Evolutionary conservation across 1,140 invertebrate genomes (phyloP).

Genomic region (Arion vulgaris): DNA sequence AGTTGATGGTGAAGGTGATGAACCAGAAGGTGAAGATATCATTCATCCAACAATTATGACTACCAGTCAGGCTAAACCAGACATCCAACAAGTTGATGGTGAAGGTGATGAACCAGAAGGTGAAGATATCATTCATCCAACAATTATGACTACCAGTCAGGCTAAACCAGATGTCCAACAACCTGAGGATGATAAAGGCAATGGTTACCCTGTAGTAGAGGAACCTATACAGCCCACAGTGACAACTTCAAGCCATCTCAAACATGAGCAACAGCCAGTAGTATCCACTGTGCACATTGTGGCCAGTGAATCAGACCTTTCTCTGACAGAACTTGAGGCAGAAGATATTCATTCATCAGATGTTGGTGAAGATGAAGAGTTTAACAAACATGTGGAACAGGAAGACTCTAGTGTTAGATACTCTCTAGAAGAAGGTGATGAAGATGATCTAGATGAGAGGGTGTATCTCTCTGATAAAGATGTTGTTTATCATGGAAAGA

Average conservation of each 20-base stretch:
- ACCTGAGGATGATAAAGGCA: conserved; percentile 22
- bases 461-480: conserved; percentile 45
- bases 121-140: conserved; percentile 18
- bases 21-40: conserved; percentile 17
- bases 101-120: conserved; percentile 21
- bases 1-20: conserved; percentile 11
- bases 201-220: conserved; percentile 23
- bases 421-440: conserved; percentile 5
- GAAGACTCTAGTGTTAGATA: conserved; percentile 11
- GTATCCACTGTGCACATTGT: background rate
- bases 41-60: background rate
- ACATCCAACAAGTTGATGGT: conserved; percentile 31
- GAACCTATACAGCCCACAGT: conserved; percentile 14
- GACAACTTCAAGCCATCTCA: background rate
- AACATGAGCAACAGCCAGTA: background rate
- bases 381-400: background rate
- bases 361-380: conserved; percentile 17
- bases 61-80: conserved; percentile 21
- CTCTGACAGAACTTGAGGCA: conserved; percentile 6
- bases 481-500: conserved; percentile 61
- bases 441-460: conserved; percentile 34
- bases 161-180: conserved; percentile 32
- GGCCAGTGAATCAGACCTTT: background rate
- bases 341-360: conserved; percentile 18
- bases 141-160: conserved; percentile 22